Percentiles rank a stretch among this genome's conserved stretches.
Evolutionary conservation across 2,888 invertebrate genomes (phyloP).

Genomic region (Nymphalis urticae): DNA sequence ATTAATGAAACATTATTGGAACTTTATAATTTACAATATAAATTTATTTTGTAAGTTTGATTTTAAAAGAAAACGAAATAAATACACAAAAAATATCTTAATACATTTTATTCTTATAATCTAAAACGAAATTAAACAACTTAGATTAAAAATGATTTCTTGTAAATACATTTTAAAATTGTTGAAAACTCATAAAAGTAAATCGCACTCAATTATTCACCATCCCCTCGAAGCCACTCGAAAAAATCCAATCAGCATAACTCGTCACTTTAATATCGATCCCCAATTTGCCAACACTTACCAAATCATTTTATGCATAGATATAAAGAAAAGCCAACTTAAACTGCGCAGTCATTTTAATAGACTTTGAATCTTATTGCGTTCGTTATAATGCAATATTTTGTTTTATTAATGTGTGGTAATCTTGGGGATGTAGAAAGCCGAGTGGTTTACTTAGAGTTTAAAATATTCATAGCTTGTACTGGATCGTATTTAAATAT

Average conservation of each 20-base stretch:
- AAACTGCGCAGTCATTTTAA: slow-evolving; percentile 44
- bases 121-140: slow-evolving; percentile 21
- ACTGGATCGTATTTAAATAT: slow-evolving; percentile 83
- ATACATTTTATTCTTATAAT: background rate
- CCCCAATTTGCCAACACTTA: slow-evolving; percentile 77
- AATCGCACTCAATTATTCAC: slow-evolving; percentile 78
- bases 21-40: background rate
- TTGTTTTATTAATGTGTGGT: slow-evolving; percentile 61
- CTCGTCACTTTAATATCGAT: slow-evolving; percentile 79
- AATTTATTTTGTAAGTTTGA: background rate
- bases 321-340: slow-evolving; percentile 62
- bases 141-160: slow-evolving; percentile 33
- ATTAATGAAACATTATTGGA: background rate
- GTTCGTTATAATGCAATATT: slow-evolving; percentile 54
- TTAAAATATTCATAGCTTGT: slow-evolving; percentile 83
- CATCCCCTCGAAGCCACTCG: slow-evolving; percentile 71
- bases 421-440: slow-evolving; percentile 66
- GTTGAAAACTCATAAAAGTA: slow-evolving; percentile 57
- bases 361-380: slow-evolving; percentile 60
- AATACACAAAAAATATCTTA: background rate
- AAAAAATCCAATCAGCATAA: slow-evolving; percentile 82
- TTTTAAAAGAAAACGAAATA: background rate
- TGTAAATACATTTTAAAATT: slow-evolving; percentile 42
- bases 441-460: slow-evolving; percentile 78
- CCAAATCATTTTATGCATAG: slow-evolving; percentile 78